Conservation (phyloP, 2,888 invertebrate species). For the Spisula solida region DNA sequence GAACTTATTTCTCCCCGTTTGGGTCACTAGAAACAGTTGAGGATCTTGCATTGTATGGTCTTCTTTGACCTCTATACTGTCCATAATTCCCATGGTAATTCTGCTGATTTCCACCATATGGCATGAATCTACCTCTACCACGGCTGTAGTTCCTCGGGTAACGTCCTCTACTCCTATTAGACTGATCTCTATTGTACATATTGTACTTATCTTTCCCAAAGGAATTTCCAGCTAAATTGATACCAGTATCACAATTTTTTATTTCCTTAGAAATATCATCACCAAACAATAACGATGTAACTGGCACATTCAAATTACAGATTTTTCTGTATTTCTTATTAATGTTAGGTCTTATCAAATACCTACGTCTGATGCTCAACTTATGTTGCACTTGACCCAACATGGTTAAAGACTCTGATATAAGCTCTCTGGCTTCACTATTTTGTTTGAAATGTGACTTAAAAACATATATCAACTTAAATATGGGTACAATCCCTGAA, state of each 20-base stretch:
- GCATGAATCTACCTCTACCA: slow-evolving; percentile 16
- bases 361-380: slow-evolving; percentile 27
- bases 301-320: slow-evolving; percentile 10
- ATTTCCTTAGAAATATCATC: slow-evolving; percentile 38
- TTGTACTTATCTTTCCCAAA: background rate
- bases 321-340: slow-evolving; percentile 30
- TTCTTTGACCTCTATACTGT: slow-evolving; percentile 5
- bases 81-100: background rate
- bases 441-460: background rate
- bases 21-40: slow-evolving; percentile 10
- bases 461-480: slow-evolving; percentile 33
- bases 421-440: slow-evolving; percentile 22
- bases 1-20: slow-evolving; percentile 26
- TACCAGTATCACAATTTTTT: slow-evolving; percentile 30
- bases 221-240: background rate
- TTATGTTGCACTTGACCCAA: slow-evolving; percentile 36
- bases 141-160: slow-evolving; percentile 21
- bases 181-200: background rate
- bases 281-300: slow-evolving; percentile 24
- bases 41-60: background rate
- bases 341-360: slow-evolving; percentile 28
- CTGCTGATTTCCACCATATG: background rate
- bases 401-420: slow-evolving; percentile 37
- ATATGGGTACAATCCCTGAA: slow-evolving; percentile 38
- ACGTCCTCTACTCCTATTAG: background rate